Evolutionary conservation across 2,888 invertebrate genomes (phyloP), one percentile per base, ranked within the genome.

Genomic region (Acheta domesticus): DNA sequence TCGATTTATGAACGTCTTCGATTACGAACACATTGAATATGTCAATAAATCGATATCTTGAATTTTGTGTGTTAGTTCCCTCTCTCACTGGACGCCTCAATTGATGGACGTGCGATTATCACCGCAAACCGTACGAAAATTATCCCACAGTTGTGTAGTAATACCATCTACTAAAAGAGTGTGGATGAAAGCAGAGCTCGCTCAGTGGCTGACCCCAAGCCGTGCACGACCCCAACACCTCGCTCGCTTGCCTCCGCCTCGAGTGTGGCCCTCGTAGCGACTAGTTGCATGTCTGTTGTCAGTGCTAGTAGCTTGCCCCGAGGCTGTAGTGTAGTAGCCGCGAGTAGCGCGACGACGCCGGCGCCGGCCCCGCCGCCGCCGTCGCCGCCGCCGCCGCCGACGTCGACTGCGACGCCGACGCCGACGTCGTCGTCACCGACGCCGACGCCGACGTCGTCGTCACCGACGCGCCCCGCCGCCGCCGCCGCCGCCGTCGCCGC

Each of bases 261-360:
- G 62, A 19, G 62, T 62, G 62, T 62, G 62, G 62, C n/a, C 62
- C 62, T 4, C 62, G 62, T 62, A 62, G 62, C 62, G 62, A 62
- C 62, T 62, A 62, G 62, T 62, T 62, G 62, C 62, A 62, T 62
- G 62, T 62, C 62, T 62, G 62, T 62, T 62, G 62, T 62, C 62
- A 62, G 62, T n/a, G 62, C 62, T 62, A 62, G 62, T 62, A 62
- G 62, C 62, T 62, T 62, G 62, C 62, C 62, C 62, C 62, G 62
- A 62, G 62, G 62, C 62, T 62, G 62, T 62, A 62, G 62, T 62
- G 62, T 62, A 62, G 62, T 62, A 62, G 62, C 16, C 14, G 62
- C 62, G 62, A 62, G 62, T 62, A n/a, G 62, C 62, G n/a, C n/a
- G 62, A 14, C n/a, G 62, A n/a, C 62, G 62, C 16, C 14, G 14